Evolutionary conservation across 2,797 vertebrate genomes (phyloP), one percentile per base, ranked within the genome.

Genomic region (Vipera latastei): DNA sequence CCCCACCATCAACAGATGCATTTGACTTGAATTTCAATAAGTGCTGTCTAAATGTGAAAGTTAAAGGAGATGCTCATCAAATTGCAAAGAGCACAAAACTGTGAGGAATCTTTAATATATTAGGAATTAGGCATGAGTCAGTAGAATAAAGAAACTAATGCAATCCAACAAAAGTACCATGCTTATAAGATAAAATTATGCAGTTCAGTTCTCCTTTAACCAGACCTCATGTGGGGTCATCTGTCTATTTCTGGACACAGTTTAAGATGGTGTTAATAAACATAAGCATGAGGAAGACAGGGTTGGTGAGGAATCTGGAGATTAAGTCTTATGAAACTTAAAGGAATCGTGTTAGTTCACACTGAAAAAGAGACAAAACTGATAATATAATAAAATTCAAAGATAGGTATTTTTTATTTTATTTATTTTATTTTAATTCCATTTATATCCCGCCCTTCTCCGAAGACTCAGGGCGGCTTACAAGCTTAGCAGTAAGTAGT

Each of bases 11-110:
- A 28, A 2, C 60, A 69, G n/a, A 92, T 69, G 89, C 61, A 87
- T 91, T 65, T 88, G 87, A 22, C 89, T 90, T 73, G 56, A 89
- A 4, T 22, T 87, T 48, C 63, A 78, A 89, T 86, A 93, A 93
- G 61, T 0, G 0, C 22, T 69, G 16, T 78, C 4, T 78, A 25
- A 83, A 48, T 83, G 44, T 48, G 73, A 83, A 83, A 48, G 38
- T 48, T 83, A 48, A 83, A 83, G 20, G 38, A 25, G 20, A 48
- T 83, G 38, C 73, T 83, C 38, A 48, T 83, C 38, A 25, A 48
- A 48, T 25, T 48, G 73, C 38, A 48, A 83, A 48, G 73, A 83
- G 73, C 44, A 83, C 38, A 83, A 48, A 48, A 83, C 44, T 83
- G 20, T 0, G 1, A 44, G 38, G 20, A 48, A 2, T 9, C 44